Percentiles rank a stretch among this genome's conserved stretches.
Conservation (phyloP, 1,140 invertebrate species). For the Cotesia chilonis region DNA sequence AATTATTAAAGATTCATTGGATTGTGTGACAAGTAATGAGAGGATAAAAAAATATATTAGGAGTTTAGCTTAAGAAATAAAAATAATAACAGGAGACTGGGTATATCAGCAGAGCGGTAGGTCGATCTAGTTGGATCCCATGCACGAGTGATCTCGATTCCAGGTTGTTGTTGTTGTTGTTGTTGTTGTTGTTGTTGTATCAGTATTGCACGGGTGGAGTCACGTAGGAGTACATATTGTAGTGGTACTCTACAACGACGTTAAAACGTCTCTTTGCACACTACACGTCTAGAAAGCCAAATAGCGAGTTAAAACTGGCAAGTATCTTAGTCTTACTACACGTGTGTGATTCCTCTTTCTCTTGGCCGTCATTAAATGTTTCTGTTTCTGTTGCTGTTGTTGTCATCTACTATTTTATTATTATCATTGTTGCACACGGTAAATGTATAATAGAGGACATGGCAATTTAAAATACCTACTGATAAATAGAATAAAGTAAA, state of each 20-base stretch:
- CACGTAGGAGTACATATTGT: conserved; percentile 34
- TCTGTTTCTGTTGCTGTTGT: conserved; percentile 8
- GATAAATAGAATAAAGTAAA: conserved; percentile 2
- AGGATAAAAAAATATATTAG: neutral
- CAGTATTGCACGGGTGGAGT: conserved; percentile 30
- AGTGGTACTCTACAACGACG: conserved; percentile 24
- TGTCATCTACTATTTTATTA: conserved; percentile 15
- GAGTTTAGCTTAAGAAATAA: neutral
- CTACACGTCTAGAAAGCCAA: conserved; percentile 25
- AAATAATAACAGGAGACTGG: neutral
- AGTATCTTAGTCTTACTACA: neutral
- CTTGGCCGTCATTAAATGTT: conserved; percentile 20
- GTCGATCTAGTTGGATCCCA: conserved; percentile 12
- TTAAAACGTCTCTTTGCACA: conserved; percentile 17
- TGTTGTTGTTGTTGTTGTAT: neutral
- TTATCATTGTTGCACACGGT: no score
- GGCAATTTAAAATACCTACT: neutral
- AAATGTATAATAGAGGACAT: no score
- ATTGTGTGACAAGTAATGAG: no score
- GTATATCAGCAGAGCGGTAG: neutral
- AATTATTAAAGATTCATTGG: no score
- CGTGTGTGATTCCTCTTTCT: neutral
- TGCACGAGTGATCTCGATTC: conserved; percentile 42
- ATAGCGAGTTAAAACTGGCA: neutral
- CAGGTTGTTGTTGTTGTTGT: neutral